Evolutionary conservation across 2,888 invertebrate genomes (phyloP).

Genomic region (Erpobdella octoculata): DNA sequence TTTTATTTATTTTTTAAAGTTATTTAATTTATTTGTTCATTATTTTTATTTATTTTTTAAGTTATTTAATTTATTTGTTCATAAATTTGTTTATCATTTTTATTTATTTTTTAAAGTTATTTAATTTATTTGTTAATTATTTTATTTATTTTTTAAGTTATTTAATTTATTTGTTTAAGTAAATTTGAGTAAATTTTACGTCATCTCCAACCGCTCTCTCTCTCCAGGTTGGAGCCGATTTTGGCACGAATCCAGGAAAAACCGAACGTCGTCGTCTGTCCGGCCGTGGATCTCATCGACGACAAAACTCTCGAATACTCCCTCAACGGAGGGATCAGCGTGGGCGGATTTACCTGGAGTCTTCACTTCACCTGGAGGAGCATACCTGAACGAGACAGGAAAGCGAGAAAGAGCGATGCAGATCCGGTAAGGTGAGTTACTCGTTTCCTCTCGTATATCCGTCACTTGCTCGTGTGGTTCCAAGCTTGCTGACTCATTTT

Average conservation of each 20-base stretch:
- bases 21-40: too few species aligned
- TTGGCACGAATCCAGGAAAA: constrained; percentile 75
- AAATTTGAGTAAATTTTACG: too few species aligned
- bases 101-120: too few species aligned
- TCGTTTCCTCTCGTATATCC: too few species aligned
- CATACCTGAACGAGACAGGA: constrained; percentile 44
- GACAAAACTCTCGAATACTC: constrained; percentile 62
- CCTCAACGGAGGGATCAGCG: constrained; percentile 41
- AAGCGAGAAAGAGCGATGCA: constrained; percentile 40
- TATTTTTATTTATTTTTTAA: too few species aligned
- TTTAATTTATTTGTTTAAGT: too few species aligned
- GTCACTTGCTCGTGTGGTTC: too few species aligned
- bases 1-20: too few species aligned
- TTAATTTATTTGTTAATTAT: not conserved
- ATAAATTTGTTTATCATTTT: too few species aligned
- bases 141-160: not conserved
- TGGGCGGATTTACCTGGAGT: constrained; percentile 54
- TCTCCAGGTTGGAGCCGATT: constrained; percentile 70
- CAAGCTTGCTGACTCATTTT: too few species aligned
- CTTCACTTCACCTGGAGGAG: constrained; percentile 81
- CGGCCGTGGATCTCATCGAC: constrained; percentile 89
- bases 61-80: too few species aligned
- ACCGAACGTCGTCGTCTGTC: constrained; percentile 73
- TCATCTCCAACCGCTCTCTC: too few species aligned
- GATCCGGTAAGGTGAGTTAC: constrained; percentile 52